Conservation (phyloP, 1,140 invertebrate species). For the Microplitis demolitor region DNA sequence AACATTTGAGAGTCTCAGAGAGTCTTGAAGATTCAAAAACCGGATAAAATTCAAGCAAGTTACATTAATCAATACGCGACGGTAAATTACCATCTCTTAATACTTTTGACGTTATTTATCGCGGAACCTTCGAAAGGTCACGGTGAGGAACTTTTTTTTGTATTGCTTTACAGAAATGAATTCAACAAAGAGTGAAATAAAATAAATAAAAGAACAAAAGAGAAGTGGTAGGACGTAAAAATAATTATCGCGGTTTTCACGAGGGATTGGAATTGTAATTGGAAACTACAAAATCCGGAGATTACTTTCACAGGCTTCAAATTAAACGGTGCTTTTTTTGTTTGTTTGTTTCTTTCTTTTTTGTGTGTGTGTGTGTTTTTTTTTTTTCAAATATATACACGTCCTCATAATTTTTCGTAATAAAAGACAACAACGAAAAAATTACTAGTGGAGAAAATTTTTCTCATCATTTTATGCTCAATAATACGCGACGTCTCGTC, state of each 20-base stretch:
- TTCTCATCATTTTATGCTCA: background rate
- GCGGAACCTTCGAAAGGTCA: no score
- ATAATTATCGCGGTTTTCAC: conserved; percentile 26
- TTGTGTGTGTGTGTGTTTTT: background rate
- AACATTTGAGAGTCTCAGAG: no score
- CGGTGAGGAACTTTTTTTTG: no score
- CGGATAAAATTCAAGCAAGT: no score
- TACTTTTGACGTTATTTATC: no score
- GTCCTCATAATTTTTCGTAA: background rate
- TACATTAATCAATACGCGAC: no score
- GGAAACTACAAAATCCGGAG: conserved; percentile 23
- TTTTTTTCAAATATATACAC: background rate
- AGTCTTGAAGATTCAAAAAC: no score
- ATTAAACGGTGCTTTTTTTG: conserved; percentile 17
- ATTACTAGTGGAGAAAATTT: background rate
- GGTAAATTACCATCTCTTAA: no score
- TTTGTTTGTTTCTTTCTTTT: background rate
- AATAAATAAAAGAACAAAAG: background rate
- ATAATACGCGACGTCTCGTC: background rate
- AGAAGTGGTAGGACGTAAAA: conserved; percentile 6
- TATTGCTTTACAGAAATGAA: no score
- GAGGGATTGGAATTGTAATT: conserved; percentile 26
- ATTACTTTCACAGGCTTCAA: conserved; percentile 15
- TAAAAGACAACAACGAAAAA: background rate
- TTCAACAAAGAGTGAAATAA: background rate